phyloP scores from a whole-genome alignment of 64 coral and sea anemone genomes.

The Pocillopora damicornis region DNA sequence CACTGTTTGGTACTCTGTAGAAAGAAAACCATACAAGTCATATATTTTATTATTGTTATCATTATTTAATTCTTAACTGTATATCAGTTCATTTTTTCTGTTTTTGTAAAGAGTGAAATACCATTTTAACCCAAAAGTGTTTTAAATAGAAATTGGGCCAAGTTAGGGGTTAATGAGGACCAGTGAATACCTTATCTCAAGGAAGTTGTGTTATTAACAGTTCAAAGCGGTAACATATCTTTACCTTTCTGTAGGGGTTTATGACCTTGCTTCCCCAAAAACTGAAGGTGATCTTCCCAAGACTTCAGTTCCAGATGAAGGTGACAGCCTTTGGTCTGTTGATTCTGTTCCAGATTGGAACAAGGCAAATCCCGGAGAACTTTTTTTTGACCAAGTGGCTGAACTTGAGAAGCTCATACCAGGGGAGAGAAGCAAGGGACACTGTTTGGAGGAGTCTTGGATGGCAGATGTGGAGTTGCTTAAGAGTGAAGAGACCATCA shows the following conservation, averaged over 20 bases:
- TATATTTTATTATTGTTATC: too few relatives aligned
- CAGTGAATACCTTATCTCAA: too few relatives aligned
- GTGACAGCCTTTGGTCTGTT: conserved; percentile 22
- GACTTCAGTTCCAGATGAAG: conserved; percentile 6
- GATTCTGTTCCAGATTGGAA: conserved; percentile 37
- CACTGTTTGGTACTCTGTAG: too few relatives aligned
- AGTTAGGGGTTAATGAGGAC: too few relatives aligned
- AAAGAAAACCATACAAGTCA: too few relatives aligned
- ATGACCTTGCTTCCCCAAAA: conserved; percentile 45
- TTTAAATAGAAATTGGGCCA: too few relatives aligned
- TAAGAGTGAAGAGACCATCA: not conserved
- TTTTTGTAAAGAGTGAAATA: too few relatives aligned
- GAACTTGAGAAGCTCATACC: conserved; percentile 69
- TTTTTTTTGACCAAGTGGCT: conserved; percentile 92
- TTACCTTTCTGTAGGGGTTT: conserved; percentile 34
- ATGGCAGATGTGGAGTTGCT: conserved; percentile 9
- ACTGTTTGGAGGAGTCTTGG: conserved; percentile 18
- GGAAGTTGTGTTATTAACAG: too few relatives aligned
- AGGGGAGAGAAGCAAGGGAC: conserved; percentile 24
- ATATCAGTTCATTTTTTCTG: too few relatives aligned
- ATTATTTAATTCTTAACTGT: too few relatives aligned
- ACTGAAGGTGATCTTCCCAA: not conserved
- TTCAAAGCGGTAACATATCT: too few relatives aligned
- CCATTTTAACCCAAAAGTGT: too few relatives aligned
- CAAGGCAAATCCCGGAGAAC: conserved; percentile 44